Evolutionary conservation across 2,797 vertebrate species (phyloP).

Genomic region (Neoniphon sammara): DNA sequence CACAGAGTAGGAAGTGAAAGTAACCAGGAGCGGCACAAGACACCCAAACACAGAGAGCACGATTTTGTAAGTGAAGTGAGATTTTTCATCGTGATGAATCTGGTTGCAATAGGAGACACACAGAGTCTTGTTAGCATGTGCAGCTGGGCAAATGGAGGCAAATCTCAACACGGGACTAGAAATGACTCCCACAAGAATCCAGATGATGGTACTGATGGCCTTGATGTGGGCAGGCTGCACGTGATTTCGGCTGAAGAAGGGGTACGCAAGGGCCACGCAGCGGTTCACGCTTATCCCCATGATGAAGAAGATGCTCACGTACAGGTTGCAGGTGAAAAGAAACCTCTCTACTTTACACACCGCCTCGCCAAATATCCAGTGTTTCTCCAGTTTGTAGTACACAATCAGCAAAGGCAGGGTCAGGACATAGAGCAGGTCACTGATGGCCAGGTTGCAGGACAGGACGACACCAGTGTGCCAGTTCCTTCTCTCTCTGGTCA

Average conservation of each 20-base stretch:
- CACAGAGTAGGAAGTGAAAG: slow-evolving; percentile 78
- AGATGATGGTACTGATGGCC: slow-evolving; percentile 68
- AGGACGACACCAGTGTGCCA: slow-evolving; percentile 86
- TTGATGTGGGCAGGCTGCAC: slow-evolving; percentile 78
- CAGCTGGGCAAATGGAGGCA: slow-evolving; percentile 27
- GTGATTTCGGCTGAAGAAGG: slow-evolving; percentile 79
- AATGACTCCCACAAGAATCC: slow-evolving; percentile 75
- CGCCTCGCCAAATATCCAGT: slow-evolving; percentile 77
- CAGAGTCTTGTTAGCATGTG: accelerated
- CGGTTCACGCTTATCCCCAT: slow-evolving; percentile 88
- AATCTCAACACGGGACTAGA: slow-evolving; percentile 81
- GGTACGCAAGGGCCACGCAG: slow-evolving; percentile 82
- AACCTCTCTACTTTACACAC: slow-evolving; percentile 86
- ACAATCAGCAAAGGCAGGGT: slow-evolving; percentile 80
- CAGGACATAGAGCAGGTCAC: slow-evolving; percentile 85
- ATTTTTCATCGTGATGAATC: accelerated
- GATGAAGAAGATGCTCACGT: slow-evolving; percentile 85
- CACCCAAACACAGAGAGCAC: slow-evolving; percentile 79
- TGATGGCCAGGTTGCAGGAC: slow-evolving; percentile 85
- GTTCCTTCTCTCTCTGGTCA: slow-evolving; percentile 61
- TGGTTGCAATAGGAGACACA: slow-evolving; percentile 71
- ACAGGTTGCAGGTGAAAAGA: slow-evolving; percentile 87
- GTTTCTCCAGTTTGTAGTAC: slow-evolving; percentile 77
- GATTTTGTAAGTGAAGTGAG: slow-evolving; percentile 76
- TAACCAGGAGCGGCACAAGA: slow-evolving; percentile 84